Conservation (phyloP, 2,888 invertebrate genomes). For the Torymus texanus region DNA sequence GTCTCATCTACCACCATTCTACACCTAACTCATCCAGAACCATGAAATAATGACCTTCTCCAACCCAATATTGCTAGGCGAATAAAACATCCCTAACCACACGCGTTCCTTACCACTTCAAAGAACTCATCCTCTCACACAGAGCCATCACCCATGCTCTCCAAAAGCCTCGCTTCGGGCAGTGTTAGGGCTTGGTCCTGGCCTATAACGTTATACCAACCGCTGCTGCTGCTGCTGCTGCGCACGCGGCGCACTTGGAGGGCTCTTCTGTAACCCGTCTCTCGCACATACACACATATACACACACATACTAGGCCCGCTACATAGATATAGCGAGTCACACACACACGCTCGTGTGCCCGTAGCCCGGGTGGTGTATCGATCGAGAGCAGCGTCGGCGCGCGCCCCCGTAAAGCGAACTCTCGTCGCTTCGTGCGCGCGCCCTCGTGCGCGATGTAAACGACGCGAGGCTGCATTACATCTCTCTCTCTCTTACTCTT, state of each 20-base stretch:
- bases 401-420: conserved; percentile 14
- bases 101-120: no score
- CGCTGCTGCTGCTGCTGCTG: not conserved
- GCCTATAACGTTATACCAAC: not conserved
- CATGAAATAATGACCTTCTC: no score
- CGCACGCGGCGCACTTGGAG: not conserved
- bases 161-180: no score
- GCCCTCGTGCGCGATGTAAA: conserved; percentile 36
- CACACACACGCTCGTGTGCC: not conserved
- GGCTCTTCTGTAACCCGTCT: not conserved
- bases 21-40: no score
- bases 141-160: no score
- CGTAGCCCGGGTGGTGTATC: not conserved
- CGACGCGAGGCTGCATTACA: conserved; percentile 26
- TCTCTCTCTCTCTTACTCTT: not conserved
- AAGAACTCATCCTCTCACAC: no score
- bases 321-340: not conserved
- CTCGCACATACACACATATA: not conserved
- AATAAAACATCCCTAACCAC: no score
- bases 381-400: conserved; percentile 16
- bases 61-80: no score
- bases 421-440: not conserved
- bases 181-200: not conserved
- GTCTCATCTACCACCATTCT: no score
- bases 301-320: not conserved